Conservation (phyloP, 2,797 vertebrate genomes). For the Eidolon dupreanum region DNA sequence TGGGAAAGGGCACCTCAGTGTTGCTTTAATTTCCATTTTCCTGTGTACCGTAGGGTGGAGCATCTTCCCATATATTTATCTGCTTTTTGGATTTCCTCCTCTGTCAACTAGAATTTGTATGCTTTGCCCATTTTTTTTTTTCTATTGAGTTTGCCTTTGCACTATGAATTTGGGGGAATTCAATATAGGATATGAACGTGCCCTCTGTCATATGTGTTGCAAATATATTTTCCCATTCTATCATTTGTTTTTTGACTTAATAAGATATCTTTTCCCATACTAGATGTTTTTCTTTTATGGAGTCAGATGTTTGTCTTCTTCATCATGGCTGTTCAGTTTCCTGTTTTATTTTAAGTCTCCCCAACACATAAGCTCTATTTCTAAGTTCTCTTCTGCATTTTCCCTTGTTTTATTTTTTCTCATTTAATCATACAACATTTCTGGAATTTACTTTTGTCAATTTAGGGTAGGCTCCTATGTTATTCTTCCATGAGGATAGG, state of each 20-base stretch:
- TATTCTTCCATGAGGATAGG: neutral
- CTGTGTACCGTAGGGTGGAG: neutral
- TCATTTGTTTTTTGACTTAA: neutral
- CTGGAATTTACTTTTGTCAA: neutral
- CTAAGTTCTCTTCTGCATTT: neutral
- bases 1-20: neutral
- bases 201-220: neutral
- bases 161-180: neutral
- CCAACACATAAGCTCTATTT: neutral
- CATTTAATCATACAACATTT: neutral
- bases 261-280: neutral
- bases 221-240: neutral
- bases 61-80: neutral
- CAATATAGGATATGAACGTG: neutral
- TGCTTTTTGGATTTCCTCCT: neutral
- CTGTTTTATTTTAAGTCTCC: conserved; percentile 1
- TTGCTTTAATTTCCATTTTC: neutral
- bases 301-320: neutral
- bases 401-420: neutral
- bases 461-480: neutral
- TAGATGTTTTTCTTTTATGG: neutral
- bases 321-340: neutral
- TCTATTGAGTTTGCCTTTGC: neutral
- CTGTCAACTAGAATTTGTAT: neutral
- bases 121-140: neutral